These are phyloP conservation scores for Peromyscus nudipes DNA, from an alignment of 2,797 vertebrate genomes.

Conservation along the genomic window DNA sequence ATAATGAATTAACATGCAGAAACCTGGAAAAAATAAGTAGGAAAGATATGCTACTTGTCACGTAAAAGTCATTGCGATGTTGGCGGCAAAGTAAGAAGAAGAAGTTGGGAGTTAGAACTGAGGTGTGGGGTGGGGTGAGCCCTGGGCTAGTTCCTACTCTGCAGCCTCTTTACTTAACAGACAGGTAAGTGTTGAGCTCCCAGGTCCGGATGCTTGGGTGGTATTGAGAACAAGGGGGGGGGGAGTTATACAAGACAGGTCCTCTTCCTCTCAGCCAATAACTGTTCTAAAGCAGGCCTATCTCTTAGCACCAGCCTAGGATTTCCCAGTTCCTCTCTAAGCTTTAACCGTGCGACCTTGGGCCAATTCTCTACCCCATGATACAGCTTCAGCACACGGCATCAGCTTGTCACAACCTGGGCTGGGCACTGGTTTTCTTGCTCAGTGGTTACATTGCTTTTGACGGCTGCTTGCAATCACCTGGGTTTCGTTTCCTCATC, in stretches of 20 bases:
- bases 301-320: background rate
- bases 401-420: too few species aligned
- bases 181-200: background rate
- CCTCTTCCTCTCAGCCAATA: background rate
- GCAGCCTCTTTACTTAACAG: background rate
- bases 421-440: background rate
- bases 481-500: constrained; percentile 20
- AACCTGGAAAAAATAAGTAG: constrained; percentile 9
- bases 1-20: constrained; percentile 14
- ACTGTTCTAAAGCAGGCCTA: background rate
- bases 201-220: too few species aligned
- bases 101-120: background rate
- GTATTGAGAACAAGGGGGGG: background rate
- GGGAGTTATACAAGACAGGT: background rate
- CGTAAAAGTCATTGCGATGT: background rate
- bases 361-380: background rate
- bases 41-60: background rate
- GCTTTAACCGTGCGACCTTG: background rate
- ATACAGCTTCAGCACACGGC: background rate
- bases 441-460: background rate
- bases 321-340: background rate
- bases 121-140: background rate
- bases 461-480: background rate
- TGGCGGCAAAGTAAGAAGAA: constrained; percentile 26
- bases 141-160: background rate